Evolutionary conservation across 2,888 invertebrate species (phyloP).

Genomic region (Steinernema hermaphroditum): DNA sequence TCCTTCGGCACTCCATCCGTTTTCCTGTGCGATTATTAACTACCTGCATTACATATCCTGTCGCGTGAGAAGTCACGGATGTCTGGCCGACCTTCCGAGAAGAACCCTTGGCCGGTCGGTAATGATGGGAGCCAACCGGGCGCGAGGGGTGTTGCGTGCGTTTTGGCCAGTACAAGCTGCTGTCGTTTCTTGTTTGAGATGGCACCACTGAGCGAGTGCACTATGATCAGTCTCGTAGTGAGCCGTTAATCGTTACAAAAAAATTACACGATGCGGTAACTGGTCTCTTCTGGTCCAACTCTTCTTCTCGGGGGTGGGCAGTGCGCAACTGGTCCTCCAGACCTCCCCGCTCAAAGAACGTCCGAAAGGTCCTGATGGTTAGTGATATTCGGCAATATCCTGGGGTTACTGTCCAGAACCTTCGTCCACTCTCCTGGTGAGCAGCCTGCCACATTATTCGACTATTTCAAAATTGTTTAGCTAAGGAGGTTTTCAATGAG

Average conservation of each 20-base stretch:
- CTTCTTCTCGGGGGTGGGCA: background rate
- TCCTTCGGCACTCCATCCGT: background rate
- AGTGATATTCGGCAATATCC: background rate
- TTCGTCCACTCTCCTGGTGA: no score
- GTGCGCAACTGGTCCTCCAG: background rate
- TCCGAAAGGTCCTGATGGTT: background rate
- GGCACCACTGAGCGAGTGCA: background rate
- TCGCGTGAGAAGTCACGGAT: constrained; percentile 11
- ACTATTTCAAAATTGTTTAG: background rate
- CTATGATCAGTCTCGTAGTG: background rate
- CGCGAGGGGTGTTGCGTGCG: constrained; percentile 18
- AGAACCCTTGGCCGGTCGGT: constrained; percentile 11
- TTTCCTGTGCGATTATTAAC: background rate
- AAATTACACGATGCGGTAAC: constrained; percentile 23
- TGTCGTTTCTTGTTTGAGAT: constrained; percentile 27
- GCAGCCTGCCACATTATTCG: background rate
- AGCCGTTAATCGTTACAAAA: constrained; percentile 19
- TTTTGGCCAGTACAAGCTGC: constrained; percentile 30
- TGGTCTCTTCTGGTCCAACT: constrained; percentile 23
- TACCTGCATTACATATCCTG: background rate
- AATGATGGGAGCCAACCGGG: background rate
- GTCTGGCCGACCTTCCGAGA: background rate
- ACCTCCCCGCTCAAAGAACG: background rate
- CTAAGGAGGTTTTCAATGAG: background rate
- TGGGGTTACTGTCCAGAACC: constrained; percentile 1